Base-by-base conservation (phyloP, 2,888 invertebrate species). In the Drosophila helvetica region DNA sequence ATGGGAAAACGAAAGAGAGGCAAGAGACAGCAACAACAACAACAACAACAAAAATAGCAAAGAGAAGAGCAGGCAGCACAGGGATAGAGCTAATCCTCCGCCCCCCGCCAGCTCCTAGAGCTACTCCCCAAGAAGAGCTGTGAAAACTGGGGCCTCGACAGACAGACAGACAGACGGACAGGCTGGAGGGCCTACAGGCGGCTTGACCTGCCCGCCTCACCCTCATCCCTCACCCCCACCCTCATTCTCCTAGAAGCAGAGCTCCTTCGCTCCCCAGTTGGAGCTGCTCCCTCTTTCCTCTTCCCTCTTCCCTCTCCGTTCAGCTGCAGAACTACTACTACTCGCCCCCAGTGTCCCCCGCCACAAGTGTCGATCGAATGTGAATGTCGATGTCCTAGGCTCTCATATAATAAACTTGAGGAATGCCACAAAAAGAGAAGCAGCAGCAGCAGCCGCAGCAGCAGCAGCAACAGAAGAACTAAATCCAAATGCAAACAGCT, bases 321-420 rank as follows among this genome's bases (percentile, higher is more conserved):
- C 15, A 19, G 38, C 15, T 3, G 18, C 7, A 43, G 43, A 27
- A 25, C 60, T 8, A 30, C 30, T 30, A 8, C 27, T n/a, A n/a
- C 18, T 19, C 19, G 18, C 69, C 17, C 45, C 51, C n/a, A 30
- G 19, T 51, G 43, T 38, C 42, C 46, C 46, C 47, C 52, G 54
- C 65, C 55, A 69, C 74, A 74, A 80, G 83, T 79, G 77, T 68
- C 74, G 74, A 85, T 87, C 86, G 67, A 52, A 8, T 67, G 65
- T 54, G 68, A 22, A 65, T 81, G 86, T 74, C 73, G 75, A 57
- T 74, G 64, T 78, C 65, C 69, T 82, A 65, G 77, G 68, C 67
- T 38, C 38, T 38, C 72, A 50, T 64, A 58, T 72, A 79, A 81
- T 82, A 79, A 71, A 74, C 77, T 69, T 61, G 65, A 68, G 65